Base-by-base conservation (phyloP, 1,140 invertebrate species). In the Leptinotarsa lineolata region DNA sequence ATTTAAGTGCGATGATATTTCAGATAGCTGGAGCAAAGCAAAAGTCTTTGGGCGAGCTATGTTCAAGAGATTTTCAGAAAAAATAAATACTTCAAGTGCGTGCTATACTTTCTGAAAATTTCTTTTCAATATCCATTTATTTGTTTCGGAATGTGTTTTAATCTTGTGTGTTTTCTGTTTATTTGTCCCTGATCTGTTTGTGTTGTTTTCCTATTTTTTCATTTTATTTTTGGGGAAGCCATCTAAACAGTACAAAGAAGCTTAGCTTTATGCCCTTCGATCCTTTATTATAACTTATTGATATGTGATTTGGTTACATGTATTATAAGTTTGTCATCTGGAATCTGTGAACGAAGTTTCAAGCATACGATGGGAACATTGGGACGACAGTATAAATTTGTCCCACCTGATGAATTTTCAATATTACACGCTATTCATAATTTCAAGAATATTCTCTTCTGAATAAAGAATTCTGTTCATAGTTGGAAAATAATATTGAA, bases 91-190 rank as follows among this genome's bases (percentile, higher is more conserved):
- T 54, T 54, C 30, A 11, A 39, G 8, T 39, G 0, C 11, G 0
- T 39, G 8, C 30, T 39, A 39, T 70, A 58, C 64, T 68, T 60
- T 5, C 13, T 5, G 46, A 71, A 72, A 61, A 73, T 46, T 69
- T 39, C 8, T 39, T 39, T 65, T 65, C 64, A 70, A 68, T 71
- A 72, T 75, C 75, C 21, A 18, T 63, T 39, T 39, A 39, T 63
- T 21, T 63, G 61, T 75, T 79, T 77, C 75, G 79, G 79, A 80
- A 80, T 80, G 79, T 79, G 73, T 76, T 72, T 78, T 79, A 39
- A 77, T 78, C 72, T 76, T 79, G 79, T 83, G 79, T 81, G 80
- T 79, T 74, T 78, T 79, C 78, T 77, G 73, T 76, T 79, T 74
- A 73, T 74, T 80, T 81, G 78, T 81, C 77, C 77, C 78, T 81